phyloP scores from a whole-genome alignment of 2,888 invertebrate species.

The Leucania comma region DNA sequence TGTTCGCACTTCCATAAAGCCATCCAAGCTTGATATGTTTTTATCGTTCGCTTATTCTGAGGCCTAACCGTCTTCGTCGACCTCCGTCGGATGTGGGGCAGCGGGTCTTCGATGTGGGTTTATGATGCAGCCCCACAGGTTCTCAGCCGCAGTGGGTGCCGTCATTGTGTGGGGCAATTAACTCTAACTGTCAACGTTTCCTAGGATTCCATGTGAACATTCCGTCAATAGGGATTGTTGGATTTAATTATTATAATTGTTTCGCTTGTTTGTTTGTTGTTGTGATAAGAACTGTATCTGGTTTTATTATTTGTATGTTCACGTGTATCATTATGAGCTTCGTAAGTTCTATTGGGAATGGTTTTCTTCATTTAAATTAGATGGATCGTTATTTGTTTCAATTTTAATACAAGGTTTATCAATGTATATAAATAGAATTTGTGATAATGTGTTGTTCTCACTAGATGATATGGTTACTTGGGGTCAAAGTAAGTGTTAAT shows the following conservation, averaged over 20 bases:
- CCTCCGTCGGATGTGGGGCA: slow-evolving; percentile 79
- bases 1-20: slow-evolving; percentile 48
- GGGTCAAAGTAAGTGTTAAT: slow-evolving; percentile 1
- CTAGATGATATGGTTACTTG: background rate
- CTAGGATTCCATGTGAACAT: slow-evolving; percentile 80
- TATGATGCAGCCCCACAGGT: slow-evolving; percentile 77
- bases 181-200: slow-evolving; percentile 78
- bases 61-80: slow-evolving; percentile 59
- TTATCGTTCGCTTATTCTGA: slow-evolving; percentile 59
- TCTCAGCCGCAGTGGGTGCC: slow-evolving; percentile 74
- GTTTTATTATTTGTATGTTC: slow-evolving; percentile 19
- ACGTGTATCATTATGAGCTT: slow-evolving; percentile 13
- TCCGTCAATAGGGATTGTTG: slow-evolving; percentile 68
- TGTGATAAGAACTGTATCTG: slow-evolving; percentile 54
- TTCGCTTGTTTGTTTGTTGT: slow-evolving; percentile 45
- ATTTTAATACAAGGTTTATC: background rate
- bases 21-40: slow-evolving; percentile 45
- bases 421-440: background rate
- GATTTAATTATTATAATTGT: slow-evolving; percentile 68
- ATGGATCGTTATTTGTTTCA: background rate
- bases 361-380: background rate
- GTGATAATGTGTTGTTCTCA: background rate
- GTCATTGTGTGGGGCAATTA: slow-evolving; percentile 83
- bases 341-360: background rate
- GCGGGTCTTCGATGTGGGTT: slow-evolving; percentile 86